phyloP scores from a whole-genome alignment of 2,888 invertebrate genomes.

The Amphiduros pacificus region DNA sequence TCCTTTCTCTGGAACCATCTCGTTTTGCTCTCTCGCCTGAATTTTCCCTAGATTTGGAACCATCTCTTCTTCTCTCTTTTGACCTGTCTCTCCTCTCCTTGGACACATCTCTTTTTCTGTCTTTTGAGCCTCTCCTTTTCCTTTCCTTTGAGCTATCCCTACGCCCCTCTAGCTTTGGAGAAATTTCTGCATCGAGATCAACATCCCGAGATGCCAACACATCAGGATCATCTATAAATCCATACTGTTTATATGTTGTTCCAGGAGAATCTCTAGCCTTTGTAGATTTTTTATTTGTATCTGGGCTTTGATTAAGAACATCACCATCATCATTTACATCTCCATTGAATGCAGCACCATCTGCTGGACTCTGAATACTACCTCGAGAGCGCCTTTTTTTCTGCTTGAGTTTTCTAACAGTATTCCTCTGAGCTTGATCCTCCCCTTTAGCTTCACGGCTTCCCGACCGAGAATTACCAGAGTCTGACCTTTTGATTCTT shows the following conservation, averaged over 20 bases:
- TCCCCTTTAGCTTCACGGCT: neutral
- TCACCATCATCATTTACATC: neutral
- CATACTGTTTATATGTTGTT: slow-evolving; percentile 19
- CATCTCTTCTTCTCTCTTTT: slow-evolving; percentile 1
- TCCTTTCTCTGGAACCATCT: slow-evolving; percentile 2
- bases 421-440: neutral
- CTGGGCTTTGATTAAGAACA: slow-evolving; percentile 3
- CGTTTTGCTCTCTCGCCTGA: neutral
- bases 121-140: neutral
- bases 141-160: slow-evolving; percentile 9
- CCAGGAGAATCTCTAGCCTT: neutral
- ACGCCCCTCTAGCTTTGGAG: neutral
- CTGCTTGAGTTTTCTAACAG: neutral
- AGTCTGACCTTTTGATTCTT: neutral
- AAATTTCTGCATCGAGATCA: neutral
- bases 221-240: slow-evolving; percentile 22
- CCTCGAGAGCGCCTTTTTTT: neutral
- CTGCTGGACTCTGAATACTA: neutral
- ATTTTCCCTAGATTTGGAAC: neutral
- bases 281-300: neutral
- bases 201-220: slow-evolving; percentile 2
- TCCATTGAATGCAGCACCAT: neutral
- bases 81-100: slow-evolving; percentile 3
- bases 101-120: neutral
- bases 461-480: neutral